Evolutionary conservation across 2,888 invertebrate genomes (phyloP), one percentile per base, ranked within the genome.

Genomic region (Harmothoe impar): DNA sequence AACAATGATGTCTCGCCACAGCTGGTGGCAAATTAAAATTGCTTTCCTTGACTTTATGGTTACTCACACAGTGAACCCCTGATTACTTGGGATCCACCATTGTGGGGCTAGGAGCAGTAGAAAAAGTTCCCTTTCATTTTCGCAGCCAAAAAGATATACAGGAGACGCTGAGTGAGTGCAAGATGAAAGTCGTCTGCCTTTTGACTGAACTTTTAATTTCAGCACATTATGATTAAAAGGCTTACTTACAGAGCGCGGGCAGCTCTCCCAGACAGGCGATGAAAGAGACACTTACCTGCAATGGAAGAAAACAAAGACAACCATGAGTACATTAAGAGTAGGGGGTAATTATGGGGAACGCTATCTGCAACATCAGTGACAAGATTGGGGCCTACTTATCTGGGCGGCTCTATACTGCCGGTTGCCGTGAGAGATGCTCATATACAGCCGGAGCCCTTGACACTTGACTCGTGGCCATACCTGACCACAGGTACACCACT

Each of bases 21-120:
- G 81, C 81, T 81, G 81, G 43, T 81, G 81, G 35, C 81, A 43
- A 81, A 81, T 81, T 81, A 81, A 81, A 43, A 81, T 81, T 81
- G 43, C 35, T 43, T 43, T 81, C 33, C 81, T 35, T 81, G 81
- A 43, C 35, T 81, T 81, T 43, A 33, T 35, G 43, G 81, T 81
- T 81, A 81, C 33, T 81, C 35, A 43, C 20, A 81, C 33, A 25
- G 43, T 35, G 33, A 81, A 12, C 3, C 35, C 33, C 25, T 81
- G 81, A 77, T 77, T 77, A 77, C 77, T 77, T 17, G n/a, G 31
- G 77, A 77, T 31, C 62, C 62, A 77, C 31, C 77, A 29, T 25
- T 77, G 62, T 31, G 77, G 25, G 25, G 23, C 23, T 62, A 62
- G 62, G 62, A 62, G 62, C n/a, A 62, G 15, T 17, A 43, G 62